These are phyloP conservation scores for Apotomis betuletana DNA, from an alignment of 2,888 invertebrate species.

Conservation along the genomic window DNA sequence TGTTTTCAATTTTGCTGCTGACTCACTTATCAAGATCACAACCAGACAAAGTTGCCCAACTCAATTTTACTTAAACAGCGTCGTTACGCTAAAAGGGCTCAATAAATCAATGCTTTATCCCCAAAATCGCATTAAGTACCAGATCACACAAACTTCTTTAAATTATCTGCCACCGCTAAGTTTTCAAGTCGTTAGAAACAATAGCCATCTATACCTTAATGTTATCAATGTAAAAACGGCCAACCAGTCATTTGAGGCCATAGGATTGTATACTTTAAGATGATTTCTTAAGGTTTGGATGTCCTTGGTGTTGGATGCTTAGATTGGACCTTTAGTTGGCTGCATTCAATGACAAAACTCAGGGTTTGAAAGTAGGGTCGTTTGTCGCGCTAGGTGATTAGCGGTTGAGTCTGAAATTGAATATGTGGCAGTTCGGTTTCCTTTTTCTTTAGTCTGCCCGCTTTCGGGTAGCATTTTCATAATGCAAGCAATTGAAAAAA, in stretches of 20 bases:
- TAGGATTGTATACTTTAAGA: background rate
- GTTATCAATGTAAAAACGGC: background rate
- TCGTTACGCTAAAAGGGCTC: conserved; percentile 1
- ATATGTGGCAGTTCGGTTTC: conserved; percentile 9
- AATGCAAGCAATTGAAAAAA: too few relatives aligned
- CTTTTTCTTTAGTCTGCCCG: background rate
- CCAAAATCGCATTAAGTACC: conserved; percentile 33
- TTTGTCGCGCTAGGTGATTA: conserved; percentile 25
- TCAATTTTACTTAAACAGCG: conserved; percentile 22
- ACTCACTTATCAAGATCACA: background rate
- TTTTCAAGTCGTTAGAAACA: conserved; percentile 38
- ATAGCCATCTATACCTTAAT: conserved; percentile 29
- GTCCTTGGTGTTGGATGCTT: background rate
- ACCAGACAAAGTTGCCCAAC: conserved; percentile 7
- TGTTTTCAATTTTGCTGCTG: background rate
- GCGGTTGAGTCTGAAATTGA: conserved; percentile 26
- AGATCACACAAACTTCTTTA: conserved; percentile 38
- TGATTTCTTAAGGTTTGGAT: conserved; percentile 3
- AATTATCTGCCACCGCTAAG: conserved; percentile 31
- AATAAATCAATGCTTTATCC: conserved; percentile 37
- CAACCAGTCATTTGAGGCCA: background rate
- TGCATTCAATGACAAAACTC: conserved; percentile 18
- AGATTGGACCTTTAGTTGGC: background rate
- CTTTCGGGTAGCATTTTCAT: too few relatives aligned
- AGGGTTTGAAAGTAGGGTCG: conserved; percentile 3